These are phyloP conservation scores for Danaus melanippus DNA, from an alignment of 1,140 invertebrate species.

Conservation along the genomic window DNA sequence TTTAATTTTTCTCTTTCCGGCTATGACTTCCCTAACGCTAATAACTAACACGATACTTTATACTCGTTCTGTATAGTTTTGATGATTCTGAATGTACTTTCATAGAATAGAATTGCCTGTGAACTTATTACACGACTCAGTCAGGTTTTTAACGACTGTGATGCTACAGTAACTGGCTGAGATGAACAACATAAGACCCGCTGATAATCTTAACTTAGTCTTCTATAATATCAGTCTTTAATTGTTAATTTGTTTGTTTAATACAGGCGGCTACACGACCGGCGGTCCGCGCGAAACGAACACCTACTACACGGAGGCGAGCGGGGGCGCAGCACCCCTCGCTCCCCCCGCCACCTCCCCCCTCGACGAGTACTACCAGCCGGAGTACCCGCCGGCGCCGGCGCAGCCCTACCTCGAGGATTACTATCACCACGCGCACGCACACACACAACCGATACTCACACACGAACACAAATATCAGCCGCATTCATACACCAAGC, in stretches of 20 bases:
- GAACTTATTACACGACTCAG: too few species aligned
- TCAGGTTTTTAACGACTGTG: too few species aligned
- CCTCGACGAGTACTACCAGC: conserved; percentile 65
- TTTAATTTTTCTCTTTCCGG: too few species aligned
- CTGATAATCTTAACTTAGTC: too few species aligned
- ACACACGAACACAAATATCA: conserved; percentile 80
- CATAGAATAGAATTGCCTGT: too few species aligned
- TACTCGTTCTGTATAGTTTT: too few species aligned
- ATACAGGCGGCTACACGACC: conserved; percentile 64
- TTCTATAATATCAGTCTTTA: not conserved
- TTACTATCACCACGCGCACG: conserved; percentile 67
- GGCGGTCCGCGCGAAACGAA: conserved; percentile 59
- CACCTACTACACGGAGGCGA: conserved; percentile 59
- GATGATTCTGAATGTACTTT: too few species aligned
- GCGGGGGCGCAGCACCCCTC: conserved; percentile 37
- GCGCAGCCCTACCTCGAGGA: conserved; percentile 59
- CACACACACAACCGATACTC: conserved; percentile 77
- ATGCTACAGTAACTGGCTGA: too few species aligned
- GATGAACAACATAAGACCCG: too few species aligned
- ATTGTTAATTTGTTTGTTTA: conserved; percentile 17
- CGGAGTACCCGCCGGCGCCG: conserved; percentile 52
- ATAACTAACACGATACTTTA: too few species aligned
- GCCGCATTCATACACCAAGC: conserved; percentile 77
- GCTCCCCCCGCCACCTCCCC: conserved; percentile 49
- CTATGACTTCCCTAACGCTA: too few species aligned